phyloP scores from a whole-genome alignment of 2,888 invertebrate genomes.

The Heliconius sara region DNA sequence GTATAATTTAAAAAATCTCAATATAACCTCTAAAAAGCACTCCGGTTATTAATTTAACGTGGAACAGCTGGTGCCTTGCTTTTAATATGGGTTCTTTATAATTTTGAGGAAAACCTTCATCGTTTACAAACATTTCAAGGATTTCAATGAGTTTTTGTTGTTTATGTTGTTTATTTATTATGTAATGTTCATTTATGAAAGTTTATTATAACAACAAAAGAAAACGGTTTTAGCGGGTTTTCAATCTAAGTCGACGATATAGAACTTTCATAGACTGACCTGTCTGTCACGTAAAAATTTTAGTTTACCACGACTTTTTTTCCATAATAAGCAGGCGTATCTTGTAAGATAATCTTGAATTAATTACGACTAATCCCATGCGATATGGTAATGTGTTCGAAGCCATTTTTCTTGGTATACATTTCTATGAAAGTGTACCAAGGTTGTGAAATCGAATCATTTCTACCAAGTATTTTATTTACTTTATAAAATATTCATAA shows the following conservation, averaged over 20 bases:
- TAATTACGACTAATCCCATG: slow-evolving; percentile 5
- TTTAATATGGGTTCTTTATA: slow-evolving; percentile 5
- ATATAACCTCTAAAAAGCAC: neutral
- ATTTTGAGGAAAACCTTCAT: neutral
- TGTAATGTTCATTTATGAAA: neutral
- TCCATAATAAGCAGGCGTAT: slow-evolving; percentile 1
- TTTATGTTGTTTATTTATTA: neutral
- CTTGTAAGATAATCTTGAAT: slow-evolving; percentile 17
- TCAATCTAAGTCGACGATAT: neutral
- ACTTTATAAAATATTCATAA: too few species aligned
- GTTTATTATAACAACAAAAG: neutral
- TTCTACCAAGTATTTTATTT: too few species aligned
- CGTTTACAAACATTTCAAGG: neutral
- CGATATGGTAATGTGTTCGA: neutral
- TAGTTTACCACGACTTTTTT: neutral
- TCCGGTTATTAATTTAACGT: neutral
- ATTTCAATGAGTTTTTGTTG: too few species aligned
- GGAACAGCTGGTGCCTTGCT: neutral
- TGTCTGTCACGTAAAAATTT: neutral
- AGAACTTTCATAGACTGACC: neutral
- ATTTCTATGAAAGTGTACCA: neutral
- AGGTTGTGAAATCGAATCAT: too few species aligned
- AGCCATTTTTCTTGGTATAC: neutral
- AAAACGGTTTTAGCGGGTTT: too few species aligned
- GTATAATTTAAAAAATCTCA: neutral